These are phyloP conservation scores for Phymastichus coffea DNA, from an alignment of 1,140 invertebrate species.

Conservation along the genomic window DNA sequence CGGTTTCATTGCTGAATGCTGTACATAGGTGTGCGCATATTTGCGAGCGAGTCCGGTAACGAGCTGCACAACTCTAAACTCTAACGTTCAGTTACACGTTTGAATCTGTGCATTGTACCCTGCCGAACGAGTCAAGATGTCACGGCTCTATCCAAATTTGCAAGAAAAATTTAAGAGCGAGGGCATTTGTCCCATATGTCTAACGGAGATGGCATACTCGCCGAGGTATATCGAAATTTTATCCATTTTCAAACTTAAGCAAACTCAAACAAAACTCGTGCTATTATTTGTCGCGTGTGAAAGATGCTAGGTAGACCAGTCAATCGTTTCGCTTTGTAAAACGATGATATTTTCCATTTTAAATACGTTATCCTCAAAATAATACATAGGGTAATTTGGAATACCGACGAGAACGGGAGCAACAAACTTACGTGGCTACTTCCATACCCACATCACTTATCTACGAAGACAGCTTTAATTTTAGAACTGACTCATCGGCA, in stretches of 20 bases:
- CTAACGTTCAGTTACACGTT: no score
- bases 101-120: conserved; percentile 30
- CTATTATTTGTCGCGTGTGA: neutral
- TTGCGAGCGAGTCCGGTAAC: no score
- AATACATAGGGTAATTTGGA: no score
- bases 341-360: neutral
- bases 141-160: conserved; percentile 41
- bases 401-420: no score
- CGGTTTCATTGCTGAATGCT: no score
- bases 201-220: conserved; percentile 38
- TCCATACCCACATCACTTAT: no score
- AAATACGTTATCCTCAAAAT: neutral
- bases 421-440: no score
- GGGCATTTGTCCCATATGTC: conserved; percentile 45
- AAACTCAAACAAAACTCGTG: neutral
- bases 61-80: no score
- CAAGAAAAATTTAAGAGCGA: conserved; percentile 40
- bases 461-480: no score
- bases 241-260: neutral
- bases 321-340: neutral
- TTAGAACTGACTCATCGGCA: no score
- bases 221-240: conserved; percentile 31
- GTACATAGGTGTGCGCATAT: no score
- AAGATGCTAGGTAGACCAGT: neutral
- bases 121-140: conserved; percentile 29